These are phyloP conservation scores for Steatocranus sp. DNA, from an alignment of 2,797 vertebrate genomes.

Conservation along the genomic window DNA sequence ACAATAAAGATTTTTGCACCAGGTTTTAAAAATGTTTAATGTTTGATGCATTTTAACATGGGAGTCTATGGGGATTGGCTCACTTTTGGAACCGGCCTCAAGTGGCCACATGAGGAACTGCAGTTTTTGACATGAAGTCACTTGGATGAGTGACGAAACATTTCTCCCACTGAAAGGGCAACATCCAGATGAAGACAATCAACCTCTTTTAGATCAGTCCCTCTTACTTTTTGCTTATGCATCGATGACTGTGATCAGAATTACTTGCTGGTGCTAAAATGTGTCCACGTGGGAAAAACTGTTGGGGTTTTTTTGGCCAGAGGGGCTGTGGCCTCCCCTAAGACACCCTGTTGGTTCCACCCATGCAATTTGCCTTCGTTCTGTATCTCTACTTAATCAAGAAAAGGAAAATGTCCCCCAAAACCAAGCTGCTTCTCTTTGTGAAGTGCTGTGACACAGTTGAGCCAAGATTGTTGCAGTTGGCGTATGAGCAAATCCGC, in stretches of 20 bases:
- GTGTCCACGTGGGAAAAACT: neutral
- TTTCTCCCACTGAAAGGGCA: neutral
- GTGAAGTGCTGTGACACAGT: neutral
- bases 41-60: neutral
- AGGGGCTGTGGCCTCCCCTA: neutral
- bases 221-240: neutral
- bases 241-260: neutral
- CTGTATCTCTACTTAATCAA: neutral
- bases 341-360: neutral
- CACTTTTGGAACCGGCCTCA: neutral
- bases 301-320: rapidly evolving
- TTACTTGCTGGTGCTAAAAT: neutral
- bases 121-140: neutral
- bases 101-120: neutral
- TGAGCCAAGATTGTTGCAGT: neutral
- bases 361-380: neutral
- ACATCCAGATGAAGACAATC: neutral
- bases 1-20: neutral
- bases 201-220: neutral
- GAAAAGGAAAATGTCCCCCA: neutral
- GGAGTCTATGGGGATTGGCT: neutral
- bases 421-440: neutral
- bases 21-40: neutral
- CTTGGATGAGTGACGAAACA: neutral
- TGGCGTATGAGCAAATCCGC: neutral